These are phyloP conservation scores for Paramormyrops hopkinsi DNA, from an alignment of 2,797 vertebrate species.

Conservation along the genomic window DNA sequence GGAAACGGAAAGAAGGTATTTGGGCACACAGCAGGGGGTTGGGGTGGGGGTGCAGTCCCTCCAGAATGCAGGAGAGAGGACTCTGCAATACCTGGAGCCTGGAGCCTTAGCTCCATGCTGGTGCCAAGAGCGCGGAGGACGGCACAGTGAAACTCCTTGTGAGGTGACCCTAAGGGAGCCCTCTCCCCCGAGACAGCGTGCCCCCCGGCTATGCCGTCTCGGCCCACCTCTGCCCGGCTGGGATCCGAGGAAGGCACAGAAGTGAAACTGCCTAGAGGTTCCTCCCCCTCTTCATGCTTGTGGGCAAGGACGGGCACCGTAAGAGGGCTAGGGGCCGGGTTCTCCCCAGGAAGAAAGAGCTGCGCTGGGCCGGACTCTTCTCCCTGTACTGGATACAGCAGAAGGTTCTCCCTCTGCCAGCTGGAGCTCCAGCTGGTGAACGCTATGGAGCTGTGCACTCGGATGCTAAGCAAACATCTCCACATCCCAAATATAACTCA, in stretches of 20 bases:
- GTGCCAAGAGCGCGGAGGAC: conserved; percentile 68
- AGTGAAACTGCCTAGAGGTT: conserved; percentile 23
- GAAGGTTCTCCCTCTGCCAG: conserved; percentile 42
- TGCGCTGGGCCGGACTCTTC: conserved; percentile 22
- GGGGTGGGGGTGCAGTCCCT: conserved; percentile 23
- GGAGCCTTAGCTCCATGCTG: conserved; percentile 50
- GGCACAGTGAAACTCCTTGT: conserved; percentile 71
- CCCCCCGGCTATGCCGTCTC: neutral
- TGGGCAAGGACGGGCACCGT: conserved; percentile 8
- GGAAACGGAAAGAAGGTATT: conserved; percentile 22
- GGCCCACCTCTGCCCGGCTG: conserved; percentile 21
- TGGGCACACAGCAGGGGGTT: conserved; percentile 23
- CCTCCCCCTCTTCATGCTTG: conserved; percentile 19
- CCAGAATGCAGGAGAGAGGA: conserved; percentile 29
- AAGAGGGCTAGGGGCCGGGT: conserved; percentile 28
- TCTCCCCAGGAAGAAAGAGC: conserved; percentile 28
- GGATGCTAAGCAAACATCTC: neutral
- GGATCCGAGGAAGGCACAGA: conserved; percentile 27
- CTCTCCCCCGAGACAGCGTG: conserved; percentile 35
- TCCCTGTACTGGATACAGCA: conserved; percentile 49
- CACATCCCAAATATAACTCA: neutral
- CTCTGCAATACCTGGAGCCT: conserved; percentile 65
- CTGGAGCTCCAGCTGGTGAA: neutral
- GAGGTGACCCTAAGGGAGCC: conserved; percentile 52
- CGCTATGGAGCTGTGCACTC: neutral